Percentiles rank a stretch among this genome's conserved stretches.
Conservation (phyloP, 2,797 vertebrate species). For the Hyperoplus immaculatus region DNA sequence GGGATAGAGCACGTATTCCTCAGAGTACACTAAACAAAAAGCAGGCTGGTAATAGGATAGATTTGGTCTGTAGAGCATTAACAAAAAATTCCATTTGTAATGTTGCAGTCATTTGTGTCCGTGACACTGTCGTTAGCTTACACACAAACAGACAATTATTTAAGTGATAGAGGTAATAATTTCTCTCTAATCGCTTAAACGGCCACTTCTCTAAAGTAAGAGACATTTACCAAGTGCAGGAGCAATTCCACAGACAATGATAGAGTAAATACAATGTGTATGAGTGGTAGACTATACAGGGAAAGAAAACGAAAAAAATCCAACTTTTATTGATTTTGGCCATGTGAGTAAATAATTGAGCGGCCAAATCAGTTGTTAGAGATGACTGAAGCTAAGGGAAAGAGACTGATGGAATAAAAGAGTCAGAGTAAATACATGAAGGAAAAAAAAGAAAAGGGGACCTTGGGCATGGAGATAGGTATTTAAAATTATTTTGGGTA, state of each 20-base stretch:
- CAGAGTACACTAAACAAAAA: background rate
- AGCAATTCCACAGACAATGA: background rate
- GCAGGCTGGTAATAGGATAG: background rate
- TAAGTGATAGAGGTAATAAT: background rate
- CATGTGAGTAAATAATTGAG: background rate
- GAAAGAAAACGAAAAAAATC: background rate
- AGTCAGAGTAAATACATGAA: too few relatives aligned
- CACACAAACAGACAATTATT: background rate
- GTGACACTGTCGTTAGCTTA: background rate
- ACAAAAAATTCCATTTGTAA: background rate
- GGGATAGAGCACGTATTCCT: background rate
- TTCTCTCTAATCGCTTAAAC: background rate
- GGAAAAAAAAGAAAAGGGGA: too few relatives aligned
- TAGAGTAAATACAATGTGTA: background rate
- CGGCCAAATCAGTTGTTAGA: too few relatives aligned
- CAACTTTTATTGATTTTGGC: background rate
- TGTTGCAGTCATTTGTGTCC: background rate
- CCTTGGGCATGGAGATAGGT: too few relatives aligned
- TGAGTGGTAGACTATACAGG: background rate
- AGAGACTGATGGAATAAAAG: background rate
- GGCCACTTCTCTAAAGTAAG: background rate
- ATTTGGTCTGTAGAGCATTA: background rate
- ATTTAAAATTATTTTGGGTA: too few relatives aligned
- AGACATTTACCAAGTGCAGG: background rate
- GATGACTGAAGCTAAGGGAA: background rate